These are phyloP conservation scores for Phenganax stokvisi DNA, from an alignment of 92 coral and sea anemone genomes.

Conservation along the genomic window DNA sequence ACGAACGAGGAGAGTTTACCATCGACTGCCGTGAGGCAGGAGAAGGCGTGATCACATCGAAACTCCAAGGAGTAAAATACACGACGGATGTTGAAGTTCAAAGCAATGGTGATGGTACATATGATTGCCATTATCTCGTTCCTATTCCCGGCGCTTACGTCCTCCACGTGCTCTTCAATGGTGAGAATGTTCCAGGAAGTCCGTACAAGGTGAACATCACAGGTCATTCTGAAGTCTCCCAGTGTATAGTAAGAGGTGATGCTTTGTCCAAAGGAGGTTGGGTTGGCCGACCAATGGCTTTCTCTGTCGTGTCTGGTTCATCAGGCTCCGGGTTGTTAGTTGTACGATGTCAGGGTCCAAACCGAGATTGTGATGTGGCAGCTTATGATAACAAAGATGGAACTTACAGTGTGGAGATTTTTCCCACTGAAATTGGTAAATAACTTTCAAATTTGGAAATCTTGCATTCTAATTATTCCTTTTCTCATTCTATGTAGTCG, in stretches of 20 bases:
- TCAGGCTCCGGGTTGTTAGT: conserved; percentile 82
- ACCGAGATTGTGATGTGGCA: conserved; percentile 82
- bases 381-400: conserved; percentile 88
- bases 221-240: conserved; percentile 50
- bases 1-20: conserved; percentile 72
- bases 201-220: conserved; percentile 83
- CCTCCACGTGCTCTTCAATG: conserved; percentile 70
- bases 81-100: conserved; percentile 70
- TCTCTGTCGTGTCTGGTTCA: conserved; percentile 74
- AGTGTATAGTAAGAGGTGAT: conserved; percentile 48
- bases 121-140: conserved; percentile 73
- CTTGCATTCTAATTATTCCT: background rate
- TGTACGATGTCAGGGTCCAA: conserved; percentile 91
- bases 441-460: background rate
- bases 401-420: conserved; percentile 77
- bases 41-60: conserved; percentile 66
- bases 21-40: conserved; percentile 75
- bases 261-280: conserved; percentile 49
- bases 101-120: conserved; percentile 60
- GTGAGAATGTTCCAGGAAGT: conserved; percentile 69
- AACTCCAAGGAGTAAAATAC: conserved; percentile 68
- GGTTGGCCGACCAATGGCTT: conserved; percentile 74
- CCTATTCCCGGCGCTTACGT: conserved; percentile 82
- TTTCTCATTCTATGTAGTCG: background rate
- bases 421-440: conserved; percentile 63